Percentiles rank a stretch among this genome's conserved stretches.
These are phyloP conservation scores for Phalacrocorax brasilianus DNA, from an alignment of 2,113 vertebrate species.

Conservation along the genomic window DNA sequence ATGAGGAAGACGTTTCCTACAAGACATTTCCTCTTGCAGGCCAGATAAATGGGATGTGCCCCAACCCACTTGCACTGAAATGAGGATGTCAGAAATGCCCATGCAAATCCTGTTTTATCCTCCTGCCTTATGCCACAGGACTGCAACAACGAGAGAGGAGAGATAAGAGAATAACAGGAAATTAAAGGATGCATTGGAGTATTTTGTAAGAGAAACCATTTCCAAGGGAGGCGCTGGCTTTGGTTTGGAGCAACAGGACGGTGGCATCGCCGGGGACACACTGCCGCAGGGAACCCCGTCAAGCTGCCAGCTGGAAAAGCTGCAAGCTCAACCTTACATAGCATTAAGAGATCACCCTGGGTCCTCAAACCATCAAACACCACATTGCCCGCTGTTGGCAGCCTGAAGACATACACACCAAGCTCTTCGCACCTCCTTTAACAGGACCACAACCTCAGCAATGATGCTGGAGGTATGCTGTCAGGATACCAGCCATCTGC, in stretches of 20 bases:
- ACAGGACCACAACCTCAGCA: rapidly evolving
- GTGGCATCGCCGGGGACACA: rapidly evolving
- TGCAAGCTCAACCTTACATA: background rate
- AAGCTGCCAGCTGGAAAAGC: background rate
- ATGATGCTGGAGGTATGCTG: background rate
- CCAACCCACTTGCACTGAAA: background rate
- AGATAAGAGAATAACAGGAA: background rate
- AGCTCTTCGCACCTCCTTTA: background rate
- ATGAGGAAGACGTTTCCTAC: background rate
- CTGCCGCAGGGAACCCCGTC: background rate
- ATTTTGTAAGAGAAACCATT: background rate
- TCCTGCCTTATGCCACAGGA: background rate
- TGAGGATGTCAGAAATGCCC: background rate
- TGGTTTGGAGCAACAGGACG: background rate
- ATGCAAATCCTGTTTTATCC: background rate
- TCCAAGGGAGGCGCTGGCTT: background rate
- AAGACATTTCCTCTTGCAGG: background rate
- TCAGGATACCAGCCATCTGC: background rate
- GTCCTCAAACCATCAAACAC: background rate
- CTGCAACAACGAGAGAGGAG: background rate
- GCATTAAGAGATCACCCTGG: background rate
- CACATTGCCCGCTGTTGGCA: rapidly evolving
- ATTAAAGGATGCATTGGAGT: background rate
- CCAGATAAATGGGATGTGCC: background rate
- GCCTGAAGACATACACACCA: background rate